Evolutionary conservation across 2,888 invertebrate genomes (phyloP).

Genomic region (Sacculina carcini): DNA sequence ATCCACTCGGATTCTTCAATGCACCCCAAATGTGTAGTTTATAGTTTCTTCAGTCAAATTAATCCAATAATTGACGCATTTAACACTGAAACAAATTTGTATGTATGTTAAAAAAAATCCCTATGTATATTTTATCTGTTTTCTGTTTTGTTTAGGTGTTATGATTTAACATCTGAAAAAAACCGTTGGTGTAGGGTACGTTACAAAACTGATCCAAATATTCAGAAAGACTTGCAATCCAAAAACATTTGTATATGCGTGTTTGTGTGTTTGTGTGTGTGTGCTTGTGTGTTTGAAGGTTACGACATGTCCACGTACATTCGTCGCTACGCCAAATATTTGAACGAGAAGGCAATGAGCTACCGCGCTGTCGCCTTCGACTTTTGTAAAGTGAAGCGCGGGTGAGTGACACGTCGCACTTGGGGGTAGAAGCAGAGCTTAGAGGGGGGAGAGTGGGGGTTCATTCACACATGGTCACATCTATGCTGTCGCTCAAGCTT

Average conservation of each 20-base stretch:
- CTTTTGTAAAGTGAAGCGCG: conserved; percentile 98
- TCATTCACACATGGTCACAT: neutral
- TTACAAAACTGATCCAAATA: neutral
- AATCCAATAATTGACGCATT: neutral
- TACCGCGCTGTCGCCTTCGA: conserved; percentile 98
- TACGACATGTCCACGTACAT: conserved; percentile 99
- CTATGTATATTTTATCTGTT: neutral
- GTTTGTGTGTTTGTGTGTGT: neutral
- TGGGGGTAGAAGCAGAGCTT: too few relatives aligned
- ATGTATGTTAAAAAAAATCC: neutral
- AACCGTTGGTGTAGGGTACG: too few relatives aligned
- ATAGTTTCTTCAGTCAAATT: too few relatives aligned
- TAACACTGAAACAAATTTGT: too few relatives aligned
- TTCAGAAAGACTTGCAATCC: neutral
- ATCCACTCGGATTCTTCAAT: too few relatives aligned
- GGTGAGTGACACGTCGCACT: conserved; percentile 52
- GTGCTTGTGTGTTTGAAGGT: conserved; percentile 30
- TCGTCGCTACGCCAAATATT: conserved; percentile 90
- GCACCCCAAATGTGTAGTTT: too few relatives aligned
- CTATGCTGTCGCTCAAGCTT: neutral
- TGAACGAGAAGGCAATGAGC: conserved; percentile 95
- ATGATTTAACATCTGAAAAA: neutral
- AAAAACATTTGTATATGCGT: neutral
- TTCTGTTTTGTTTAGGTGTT: neutral
- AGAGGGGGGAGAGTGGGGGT: too few relatives aligned